Evolutionary conservation across 2,113 vertebrate species (phyloP).

Genomic region (Bubo blakistoni): DNA sequence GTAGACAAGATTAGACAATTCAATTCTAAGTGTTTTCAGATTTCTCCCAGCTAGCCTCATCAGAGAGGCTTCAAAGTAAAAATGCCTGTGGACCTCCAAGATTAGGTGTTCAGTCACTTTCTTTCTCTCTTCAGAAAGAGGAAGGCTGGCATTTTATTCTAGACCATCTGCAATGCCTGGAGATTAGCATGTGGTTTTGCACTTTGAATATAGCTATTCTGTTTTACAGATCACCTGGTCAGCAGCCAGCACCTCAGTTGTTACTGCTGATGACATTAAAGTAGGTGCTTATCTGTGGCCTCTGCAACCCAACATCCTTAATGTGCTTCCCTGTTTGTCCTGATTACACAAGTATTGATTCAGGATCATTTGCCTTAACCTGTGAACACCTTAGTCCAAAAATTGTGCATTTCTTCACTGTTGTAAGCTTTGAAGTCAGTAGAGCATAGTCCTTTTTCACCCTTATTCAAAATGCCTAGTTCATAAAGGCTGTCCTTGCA

Average conservation of each 20-base stretch:
- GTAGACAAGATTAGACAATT: not conserved
- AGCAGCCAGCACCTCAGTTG: not conserved
- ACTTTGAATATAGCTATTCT: not conserved
- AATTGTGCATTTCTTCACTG: not conserved
- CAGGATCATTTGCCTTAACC: not conserved
- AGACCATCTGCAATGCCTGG: not conserved
- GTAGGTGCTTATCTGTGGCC: not conserved
- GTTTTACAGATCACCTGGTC: not conserved
- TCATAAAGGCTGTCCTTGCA: not conserved
- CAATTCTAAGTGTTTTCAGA: not conserved
- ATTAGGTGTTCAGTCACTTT: not conserved
- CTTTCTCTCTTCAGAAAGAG: not conserved
- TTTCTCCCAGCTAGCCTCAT: not conserved
- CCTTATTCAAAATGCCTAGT: not conserved
- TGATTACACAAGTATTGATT: not conserved
- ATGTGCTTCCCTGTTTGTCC: not conserved
- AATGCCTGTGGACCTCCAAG: not conserved
- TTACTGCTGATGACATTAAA: not conserved
- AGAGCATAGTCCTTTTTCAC: not conserved
- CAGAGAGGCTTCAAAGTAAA: not conserved
- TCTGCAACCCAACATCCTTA: not conserved
- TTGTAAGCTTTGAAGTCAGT: not conserved
- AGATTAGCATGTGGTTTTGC: not conserved
- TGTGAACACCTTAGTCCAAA: not conserved
- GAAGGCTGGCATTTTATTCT: not conserved